Evolutionary conservation across 2,113 vertebrate species (phyloP).

Genomic region (Actenoides hombroni): DNA sequence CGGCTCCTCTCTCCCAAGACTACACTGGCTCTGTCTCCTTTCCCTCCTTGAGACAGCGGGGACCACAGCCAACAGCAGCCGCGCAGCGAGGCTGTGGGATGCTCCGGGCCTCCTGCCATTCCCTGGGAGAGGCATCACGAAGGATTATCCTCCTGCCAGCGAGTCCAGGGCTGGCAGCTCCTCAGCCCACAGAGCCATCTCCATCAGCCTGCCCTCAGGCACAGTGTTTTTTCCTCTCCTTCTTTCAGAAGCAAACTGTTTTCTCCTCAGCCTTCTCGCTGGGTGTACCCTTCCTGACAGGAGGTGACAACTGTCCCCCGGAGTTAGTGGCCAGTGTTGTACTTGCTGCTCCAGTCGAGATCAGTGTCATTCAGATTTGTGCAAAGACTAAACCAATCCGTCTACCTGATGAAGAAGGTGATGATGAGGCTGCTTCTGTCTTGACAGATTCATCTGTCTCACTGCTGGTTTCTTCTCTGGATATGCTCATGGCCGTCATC

Average conservation of each 20-base stretch:
- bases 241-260: not conserved
- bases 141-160: conserved; percentile 41
- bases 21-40: accelerated
- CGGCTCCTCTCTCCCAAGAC: not conserved
- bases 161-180: conserved; percentile 7
- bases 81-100: not conserved
- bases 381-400: not conserved
- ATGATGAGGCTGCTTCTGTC: conserved; percentile 46
- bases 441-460: conserved; percentile 76
- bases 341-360: not conserved
- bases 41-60: not conserved
- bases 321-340: not conserved
- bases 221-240: not conserved
- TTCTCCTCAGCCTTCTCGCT: not conserved
- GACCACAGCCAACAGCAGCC: not conserved
- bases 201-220: not conserved
- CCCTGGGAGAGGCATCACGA: not conserved
- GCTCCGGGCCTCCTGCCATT: conserved; percentile 32
- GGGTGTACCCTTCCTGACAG: not conserved
- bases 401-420: conserved; percentile 62
- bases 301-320: not conserved
- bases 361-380: not conserved
- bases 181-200: conserved; percentile 18
- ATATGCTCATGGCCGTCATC: conserved; percentile 92
- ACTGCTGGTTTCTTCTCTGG: conserved; percentile 77